These are phyloP conservation scores for Hydraecia micacea DNA, from an alignment of 2,888 invertebrate species.

Conservation along the genomic window DNA sequence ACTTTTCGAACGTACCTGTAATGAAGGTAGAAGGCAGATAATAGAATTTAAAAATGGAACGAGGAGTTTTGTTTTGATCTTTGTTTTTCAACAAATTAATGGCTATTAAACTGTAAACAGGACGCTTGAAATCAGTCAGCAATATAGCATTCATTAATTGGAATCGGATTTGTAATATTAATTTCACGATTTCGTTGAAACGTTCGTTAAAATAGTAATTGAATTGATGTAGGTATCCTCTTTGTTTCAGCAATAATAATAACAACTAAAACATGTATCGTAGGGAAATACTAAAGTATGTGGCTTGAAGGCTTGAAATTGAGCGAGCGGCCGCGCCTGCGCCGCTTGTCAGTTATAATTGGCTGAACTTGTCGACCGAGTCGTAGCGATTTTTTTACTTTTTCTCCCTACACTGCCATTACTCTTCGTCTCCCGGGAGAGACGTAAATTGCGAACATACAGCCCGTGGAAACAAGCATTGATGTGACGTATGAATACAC, in stretches of 20 bases:
- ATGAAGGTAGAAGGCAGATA: conserved; percentile 85
- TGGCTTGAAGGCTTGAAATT: conserved; percentile 82
- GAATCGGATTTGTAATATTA: conserved; percentile 22
- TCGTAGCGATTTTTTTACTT: conserved; percentile 84
- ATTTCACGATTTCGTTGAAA: conserved; percentile 42
- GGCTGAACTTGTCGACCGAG: conserved; percentile 89
- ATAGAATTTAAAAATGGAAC: conserved; percentile 80
- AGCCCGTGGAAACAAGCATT: conserved; percentile 86
- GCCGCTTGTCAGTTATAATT: conserved; percentile 90
- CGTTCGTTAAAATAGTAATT: conserved; percentile 64
- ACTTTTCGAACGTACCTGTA: conserved; percentile 86
- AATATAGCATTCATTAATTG: conserved; percentile 29
- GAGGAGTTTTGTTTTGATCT: conserved; percentile 51
- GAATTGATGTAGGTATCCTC: conserved; percentile 53
- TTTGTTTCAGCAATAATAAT: conserved; percentile 51
- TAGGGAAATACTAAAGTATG: conserved; percentile 69
- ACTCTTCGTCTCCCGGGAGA: conserved; percentile 89
- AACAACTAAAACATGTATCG: conserved; percentile 57
- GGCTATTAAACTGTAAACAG: conserved; percentile 28
- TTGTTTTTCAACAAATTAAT: conserved; percentile 55
- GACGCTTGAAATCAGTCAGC: conserved; percentile 32
- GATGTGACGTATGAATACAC: conserved; percentile 88
- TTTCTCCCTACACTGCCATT: conserved; percentile 86
- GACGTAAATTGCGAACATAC: conserved; percentile 88
- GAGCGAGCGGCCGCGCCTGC: conserved; percentile 84